These are phyloP conservation scores for Trypoxylon attenuatum DNA, from an alignment of 2,888 invertebrate genomes.

Conservation along the genomic window DNA sequence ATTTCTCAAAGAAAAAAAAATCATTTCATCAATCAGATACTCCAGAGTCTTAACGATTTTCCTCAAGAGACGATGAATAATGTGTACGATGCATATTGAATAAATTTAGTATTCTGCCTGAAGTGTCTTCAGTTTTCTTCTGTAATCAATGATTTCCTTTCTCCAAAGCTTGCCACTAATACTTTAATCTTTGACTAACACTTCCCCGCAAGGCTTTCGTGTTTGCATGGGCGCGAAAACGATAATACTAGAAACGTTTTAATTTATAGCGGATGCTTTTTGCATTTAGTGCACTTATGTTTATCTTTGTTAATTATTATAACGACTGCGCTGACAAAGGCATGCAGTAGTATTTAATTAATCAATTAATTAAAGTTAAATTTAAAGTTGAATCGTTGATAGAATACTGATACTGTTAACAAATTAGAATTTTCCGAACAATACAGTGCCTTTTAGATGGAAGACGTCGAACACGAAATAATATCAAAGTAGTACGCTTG, in stretches of 20 bases:
- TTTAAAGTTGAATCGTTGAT: too few species aligned
- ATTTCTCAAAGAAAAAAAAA: neutral
- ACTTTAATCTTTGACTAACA: slow-evolving; percentile 67
- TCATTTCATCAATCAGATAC: too few species aligned
- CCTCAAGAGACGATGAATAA: slow-evolving; percentile 25
- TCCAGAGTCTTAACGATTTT: too few species aligned
- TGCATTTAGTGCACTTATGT: too few species aligned
- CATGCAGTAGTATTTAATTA: neutral
- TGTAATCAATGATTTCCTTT: slow-evolving; percentile 56
- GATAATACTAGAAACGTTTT: neutral
- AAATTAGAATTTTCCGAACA: neutral
- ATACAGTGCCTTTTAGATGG: neutral
- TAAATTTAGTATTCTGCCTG: slow-evolving; percentile 61
- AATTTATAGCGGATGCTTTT: neutral
- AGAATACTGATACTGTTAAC: too few species aligned
- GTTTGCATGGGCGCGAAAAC: slow-evolving; percentile 16
- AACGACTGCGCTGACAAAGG: neutral
- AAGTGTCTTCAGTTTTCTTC: slow-evolving; percentile 62
- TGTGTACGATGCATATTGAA: slow-evolving; percentile 59
- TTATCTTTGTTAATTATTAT: too few species aligned
- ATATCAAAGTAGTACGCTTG: slow-evolving; percentile 27
- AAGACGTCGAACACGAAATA: neutral
- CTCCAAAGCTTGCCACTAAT: slow-evolving; percentile 69
- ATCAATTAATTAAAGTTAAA: too few species aligned
- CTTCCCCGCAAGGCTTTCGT: slow-evolving; percentile 31